These are phyloP conservation scores for Scarus forsteni DNA, from an alignment of 2,797 vertebrate species.

Conservation along the genomic window DNA sequence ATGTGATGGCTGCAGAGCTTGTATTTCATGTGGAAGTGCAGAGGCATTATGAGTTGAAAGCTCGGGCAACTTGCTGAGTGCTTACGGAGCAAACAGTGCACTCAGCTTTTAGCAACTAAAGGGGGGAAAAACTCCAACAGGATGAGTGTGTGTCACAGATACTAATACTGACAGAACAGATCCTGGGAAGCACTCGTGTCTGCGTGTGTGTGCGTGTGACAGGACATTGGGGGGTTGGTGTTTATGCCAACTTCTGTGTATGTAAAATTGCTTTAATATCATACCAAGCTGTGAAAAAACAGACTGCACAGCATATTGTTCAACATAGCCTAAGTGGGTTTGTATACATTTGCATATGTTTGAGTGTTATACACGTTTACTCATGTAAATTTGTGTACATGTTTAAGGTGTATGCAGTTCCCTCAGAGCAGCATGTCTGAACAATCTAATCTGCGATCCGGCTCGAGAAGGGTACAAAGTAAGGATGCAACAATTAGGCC, in stretches of 20 bases:
- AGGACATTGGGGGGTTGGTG: not conserved
- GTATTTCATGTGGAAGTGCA: slow-evolving; percentile 49
- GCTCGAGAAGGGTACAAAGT: too few relatives aligned
- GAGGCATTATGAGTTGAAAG: slow-evolving; percentile 63
- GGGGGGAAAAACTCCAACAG: slow-evolving; percentile 18
- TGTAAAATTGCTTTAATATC: slow-evolving; percentile 8
- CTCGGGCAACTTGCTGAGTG: slow-evolving; percentile 43
- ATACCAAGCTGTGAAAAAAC: not conserved
- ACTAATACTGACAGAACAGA: slow-evolving; percentile 22
- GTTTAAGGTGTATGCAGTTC: not conserved
- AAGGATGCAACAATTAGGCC: too few relatives aligned
- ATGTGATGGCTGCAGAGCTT: slow-evolving; percentile 44
- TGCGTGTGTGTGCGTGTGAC: not conserved
- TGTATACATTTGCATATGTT: slow-evolving; percentile 7
- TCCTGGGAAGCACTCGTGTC: not conserved
- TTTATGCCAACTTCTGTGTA: not conserved
- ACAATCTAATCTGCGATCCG: too few relatives aligned
- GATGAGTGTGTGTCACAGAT: slow-evolving; percentile 18
- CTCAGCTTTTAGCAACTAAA: slow-evolving; percentile 54
- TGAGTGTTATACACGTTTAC: not conserved
- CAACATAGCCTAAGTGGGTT: not conserved
- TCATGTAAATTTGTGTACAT: not conserved
- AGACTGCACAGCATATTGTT: slow-evolving; percentile 4
- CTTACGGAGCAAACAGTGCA: slow-evolving; percentile 57
- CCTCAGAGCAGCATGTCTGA: too few relatives aligned